Percentiles rank a stretch among this genome's conserved stretches.
Conservation (phyloP, 2,113 vertebrate genomes). For the Himantopus leucocephalus region DNA sequence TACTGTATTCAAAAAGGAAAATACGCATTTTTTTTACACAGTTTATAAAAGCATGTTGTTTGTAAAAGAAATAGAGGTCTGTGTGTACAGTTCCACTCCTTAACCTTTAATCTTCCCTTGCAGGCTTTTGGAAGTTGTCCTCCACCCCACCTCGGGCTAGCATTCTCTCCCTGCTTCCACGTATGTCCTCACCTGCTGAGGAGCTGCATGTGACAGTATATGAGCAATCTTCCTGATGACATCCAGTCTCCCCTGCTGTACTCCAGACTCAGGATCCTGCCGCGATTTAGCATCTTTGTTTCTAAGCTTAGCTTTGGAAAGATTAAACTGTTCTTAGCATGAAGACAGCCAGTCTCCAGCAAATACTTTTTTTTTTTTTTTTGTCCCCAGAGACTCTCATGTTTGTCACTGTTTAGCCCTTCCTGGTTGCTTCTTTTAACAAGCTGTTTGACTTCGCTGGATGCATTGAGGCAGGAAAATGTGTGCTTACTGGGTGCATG, state of each 20-base stretch:
- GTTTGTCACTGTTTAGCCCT: not conserved
- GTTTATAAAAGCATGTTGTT: not conserved
- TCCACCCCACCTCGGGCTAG: not conserved
- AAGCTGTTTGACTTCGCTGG: not conserved
- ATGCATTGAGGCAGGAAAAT: not conserved
- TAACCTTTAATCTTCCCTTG: not conserved
- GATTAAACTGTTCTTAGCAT: not conserved
- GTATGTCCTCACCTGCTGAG: not conserved
- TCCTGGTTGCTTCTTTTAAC: not conserved
- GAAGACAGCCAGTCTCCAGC: not conserved
- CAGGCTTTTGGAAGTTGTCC: not conserved
- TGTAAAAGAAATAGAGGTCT: not conserved
- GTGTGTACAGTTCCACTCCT: not conserved
- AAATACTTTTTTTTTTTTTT: not conserved
- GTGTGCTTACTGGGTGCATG: not conserved
- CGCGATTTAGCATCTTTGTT: slow-evolving; percentile 10
- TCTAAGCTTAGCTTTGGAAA: not conserved
- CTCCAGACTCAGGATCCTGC: not conserved
- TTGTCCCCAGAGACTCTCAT: not conserved
- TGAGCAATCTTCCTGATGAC: not conserved
- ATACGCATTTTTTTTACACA: not conserved
- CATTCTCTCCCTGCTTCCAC: not conserved
- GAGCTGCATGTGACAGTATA: not conserved
- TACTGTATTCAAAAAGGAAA: not conserved
- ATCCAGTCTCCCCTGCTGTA: not conserved